Evolutionary conservation across 2,113 vertebrate genomes (phyloP).

Genomic region (Aramus guarauna): DNA sequence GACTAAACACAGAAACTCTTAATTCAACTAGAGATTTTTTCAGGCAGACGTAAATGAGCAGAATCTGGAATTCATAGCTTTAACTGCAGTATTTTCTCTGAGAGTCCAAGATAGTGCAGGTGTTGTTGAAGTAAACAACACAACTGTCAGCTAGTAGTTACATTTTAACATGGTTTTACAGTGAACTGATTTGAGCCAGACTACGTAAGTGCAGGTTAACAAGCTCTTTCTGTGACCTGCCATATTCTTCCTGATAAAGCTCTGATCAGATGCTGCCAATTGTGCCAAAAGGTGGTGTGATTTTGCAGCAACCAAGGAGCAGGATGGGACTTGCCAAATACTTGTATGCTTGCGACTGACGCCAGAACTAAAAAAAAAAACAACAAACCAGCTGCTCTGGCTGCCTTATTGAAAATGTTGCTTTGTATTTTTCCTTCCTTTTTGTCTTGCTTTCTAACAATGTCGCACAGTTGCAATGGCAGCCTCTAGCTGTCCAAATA

Average conservation of each 20-base stretch:
- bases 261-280: background rate
- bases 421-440: slow-evolving; percentile 27
- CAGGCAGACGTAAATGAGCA: background rate
- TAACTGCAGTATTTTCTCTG: background rate
- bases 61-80: background rate
- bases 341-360: background rate
- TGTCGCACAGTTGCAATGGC: background rate
- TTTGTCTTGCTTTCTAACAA: background rate
- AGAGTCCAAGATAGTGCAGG: background rate
- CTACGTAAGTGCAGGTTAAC: background rate
- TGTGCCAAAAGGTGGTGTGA: slow-evolving; percentile 28
- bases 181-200: background rate
- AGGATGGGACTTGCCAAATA: slow-evolving; percentile 46
- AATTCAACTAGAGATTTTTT: background rate
- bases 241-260: background rate
- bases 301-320: slow-evolving; percentile 38
- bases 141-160: background rate
- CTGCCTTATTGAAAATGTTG: background rate
- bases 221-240: background rate
- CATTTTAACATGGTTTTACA: background rate
- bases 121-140: background rate
- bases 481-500: background rate
- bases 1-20: background rate
- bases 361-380: background rate
- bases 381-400: background rate